Base-by-base conservation (phyloP, 2,888 invertebrate species). In the Neelides folsomi region DNA sequence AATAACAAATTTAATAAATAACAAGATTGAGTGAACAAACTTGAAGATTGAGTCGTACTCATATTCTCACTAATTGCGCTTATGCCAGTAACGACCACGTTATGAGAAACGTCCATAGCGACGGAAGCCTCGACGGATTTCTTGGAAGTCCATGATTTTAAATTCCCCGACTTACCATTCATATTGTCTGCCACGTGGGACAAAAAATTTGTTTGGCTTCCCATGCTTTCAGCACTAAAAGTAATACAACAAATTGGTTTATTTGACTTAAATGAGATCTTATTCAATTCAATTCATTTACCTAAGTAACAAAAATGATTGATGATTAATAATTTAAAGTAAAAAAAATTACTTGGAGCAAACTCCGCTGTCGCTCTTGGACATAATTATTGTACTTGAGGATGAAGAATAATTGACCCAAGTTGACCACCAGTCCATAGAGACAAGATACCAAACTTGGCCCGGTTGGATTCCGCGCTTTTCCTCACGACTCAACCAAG, bases 381-480 rank as follows among this genome's bases (percentile, higher is more conserved):
- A 60, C 60, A 64, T 61, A 34, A 55, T 49, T 41, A 49, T 15
- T 20, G 13, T 5, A 27, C 27, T 27, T 3, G 27, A 27, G 3
- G 7, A 3, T 3, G 27, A 27, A n/a, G 58, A 79, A 72, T 86
- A 82, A 39, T 78, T 77, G 50, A 76, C 71, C 92, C 90, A 92
- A 12, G 73, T 73, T 56, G 77, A 78, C 89, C 89, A 92, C 92
- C 92, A 92, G 63, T 83, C 82, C 43, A 81, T 79, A 1, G 82
- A 78, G 54, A 90, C 78, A 57, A 92, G 77, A 75, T 88, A 90
- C 88, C 89, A 90, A 71, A 86, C 83, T 72, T 89, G 87, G 0
- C 87, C 88, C 50, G 83, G 79, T 43, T 79, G 73, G 67, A 83
- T 80, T 0, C 86, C 85, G 43, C 85, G 77, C 44, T 77, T 74